Base-by-base conservation (phyloP, 2,888 invertebrate species). In the Epiblema foenella region DNA sequence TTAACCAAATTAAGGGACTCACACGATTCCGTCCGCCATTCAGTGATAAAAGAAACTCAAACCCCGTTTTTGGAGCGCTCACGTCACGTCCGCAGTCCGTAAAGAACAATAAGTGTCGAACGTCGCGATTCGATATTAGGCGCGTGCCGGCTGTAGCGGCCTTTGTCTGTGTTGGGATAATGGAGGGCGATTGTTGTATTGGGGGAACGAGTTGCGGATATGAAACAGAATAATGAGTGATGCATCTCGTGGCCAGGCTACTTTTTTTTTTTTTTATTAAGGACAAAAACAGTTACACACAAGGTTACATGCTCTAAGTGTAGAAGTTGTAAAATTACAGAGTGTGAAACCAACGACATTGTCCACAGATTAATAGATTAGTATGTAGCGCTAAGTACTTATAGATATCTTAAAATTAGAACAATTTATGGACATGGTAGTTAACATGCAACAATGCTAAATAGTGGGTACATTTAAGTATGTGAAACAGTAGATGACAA, bases 91-190 rank as follows among this genome's bases (percentile, higher is more conserved):
- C 60, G 20, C 9, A 4, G 0, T 29, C 60, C 42, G 60, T 52
- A 54, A 60, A 60, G 68, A 29, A 68, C 60, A 68, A 68, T 68
- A 54, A 68, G 17, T 60, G 68, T 68, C 68, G 54, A 68, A 68
- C 52, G 60, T n/a, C 17, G 52, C 52, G 52, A 68, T 68, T 52
- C 52, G 60, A 60, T 68, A 68, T 68, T 60, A 42, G 52, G 39
- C 12, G 29, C 68, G 68, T 68, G 54, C 60, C 37, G 20, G 42
- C n/a, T 29, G n/a, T 29, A 37, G 37, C 51, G 37, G 52, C 46
- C 51, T 51, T 51, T 68, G 5, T 33, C 33, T 33, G 37, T 57
- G 39, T 7, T 8, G 29, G 20, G 52, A 52, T 20, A 52, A 52
- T 52, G 52, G 52, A 20, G 7, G 52, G 20, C 12, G 52, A 52